phyloP scores from a whole-genome alignment of 2,888 invertebrate species.

The Hemistola chrysoprasaria region DNA sequence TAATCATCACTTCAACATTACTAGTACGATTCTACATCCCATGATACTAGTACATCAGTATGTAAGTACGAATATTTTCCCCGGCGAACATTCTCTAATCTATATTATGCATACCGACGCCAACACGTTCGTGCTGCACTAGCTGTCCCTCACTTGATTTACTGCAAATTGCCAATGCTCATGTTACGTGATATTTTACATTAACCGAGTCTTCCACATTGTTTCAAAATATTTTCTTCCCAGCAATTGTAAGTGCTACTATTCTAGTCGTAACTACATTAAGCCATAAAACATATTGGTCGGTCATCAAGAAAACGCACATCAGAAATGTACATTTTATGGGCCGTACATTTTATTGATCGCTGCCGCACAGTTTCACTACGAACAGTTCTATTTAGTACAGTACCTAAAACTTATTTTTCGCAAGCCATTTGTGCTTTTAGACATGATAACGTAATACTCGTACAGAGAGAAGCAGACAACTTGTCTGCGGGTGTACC shows the following conservation, averaged over 20 bases:
- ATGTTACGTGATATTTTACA: conserved; percentile 22
- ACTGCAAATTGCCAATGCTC: conserved; percentile 54
- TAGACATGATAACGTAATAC: conserved; percentile 26
- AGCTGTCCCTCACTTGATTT: conserved; percentile 44
- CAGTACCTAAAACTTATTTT: conserved; percentile 27
- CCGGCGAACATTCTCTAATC: too few species aligned
- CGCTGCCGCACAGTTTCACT: conserved; percentile 15
- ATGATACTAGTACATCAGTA: too few species aligned
- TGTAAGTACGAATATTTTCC: too few species aligned
- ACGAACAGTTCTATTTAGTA: conserved; percentile 18
- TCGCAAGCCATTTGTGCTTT: conserved; percentile 30
- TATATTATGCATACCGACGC: too few species aligned
- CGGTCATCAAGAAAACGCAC: conserved; percentile 25
- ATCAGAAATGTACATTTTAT: conserved; percentile 29
- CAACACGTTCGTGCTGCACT: conserved; percentile 24
- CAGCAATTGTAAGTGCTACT: conserved; percentile 3
- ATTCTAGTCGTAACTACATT: conserved; percentile 12
- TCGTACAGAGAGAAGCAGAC: conserved; percentile 27
- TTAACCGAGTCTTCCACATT: conserved; percentile 4
- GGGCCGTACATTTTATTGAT: conserved; percentile 29
- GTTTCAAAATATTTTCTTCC: conserved; percentile 5
- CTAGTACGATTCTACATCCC: too few species aligned
- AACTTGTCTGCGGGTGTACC: conserved; percentile 26
- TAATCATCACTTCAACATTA: conserved; percentile 2
- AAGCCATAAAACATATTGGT: conserved; percentile 23